These are phyloP conservation scores for Poeciliopsis paucimaculata DNA, from an alignment of 2,797 vertebrate genomes.

Conservation along the genomic window DNA sequence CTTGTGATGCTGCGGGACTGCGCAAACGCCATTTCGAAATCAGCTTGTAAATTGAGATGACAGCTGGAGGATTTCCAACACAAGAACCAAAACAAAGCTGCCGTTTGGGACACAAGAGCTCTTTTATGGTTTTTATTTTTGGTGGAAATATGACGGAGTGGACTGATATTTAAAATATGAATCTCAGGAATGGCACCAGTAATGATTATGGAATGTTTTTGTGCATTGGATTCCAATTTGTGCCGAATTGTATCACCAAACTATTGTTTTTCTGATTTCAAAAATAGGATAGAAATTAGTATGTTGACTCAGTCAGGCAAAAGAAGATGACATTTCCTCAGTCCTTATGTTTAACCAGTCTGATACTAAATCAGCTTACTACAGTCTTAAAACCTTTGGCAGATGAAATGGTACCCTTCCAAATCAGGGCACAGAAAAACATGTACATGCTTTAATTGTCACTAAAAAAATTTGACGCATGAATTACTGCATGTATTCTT, in stretches of 20 bases:
- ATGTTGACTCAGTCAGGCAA: neutral
- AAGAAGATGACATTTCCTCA: neutral
- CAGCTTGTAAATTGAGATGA: constrained; percentile 55
- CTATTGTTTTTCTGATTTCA: neutral
- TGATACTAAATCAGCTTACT: neutral
- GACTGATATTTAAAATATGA: constrained; percentile 53
- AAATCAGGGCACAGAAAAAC: neutral
- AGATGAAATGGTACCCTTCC: neutral
- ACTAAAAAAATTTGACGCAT: too few species aligned
- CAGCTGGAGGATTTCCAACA: constrained; percentile 51
- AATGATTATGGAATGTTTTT: constrained; percentile 41
- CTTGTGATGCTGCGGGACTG: constrained; percentile 39
- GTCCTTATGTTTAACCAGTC: neutral
- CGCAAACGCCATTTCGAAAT: constrained; percentile 38
- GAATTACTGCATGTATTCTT: too few species aligned
- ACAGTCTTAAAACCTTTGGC: neutral
- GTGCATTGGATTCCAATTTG: constrained; percentile 41
- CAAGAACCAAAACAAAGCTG: constrained; percentile 31
- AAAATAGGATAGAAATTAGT: neutral
- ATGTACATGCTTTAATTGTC: neutral
- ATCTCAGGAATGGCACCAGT: constrained; percentile 39
- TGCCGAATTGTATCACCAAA: constrained; percentile 17
- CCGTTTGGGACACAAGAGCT: constrained; percentile 27
- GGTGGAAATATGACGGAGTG: constrained; percentile 62
- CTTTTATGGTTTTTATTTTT: constrained; percentile 1